These are phyloP conservation scores for Drosophila pullipes DNA, from an alignment of 2,888 invertebrate genomes.

Conservation along the genomic window DNA sequence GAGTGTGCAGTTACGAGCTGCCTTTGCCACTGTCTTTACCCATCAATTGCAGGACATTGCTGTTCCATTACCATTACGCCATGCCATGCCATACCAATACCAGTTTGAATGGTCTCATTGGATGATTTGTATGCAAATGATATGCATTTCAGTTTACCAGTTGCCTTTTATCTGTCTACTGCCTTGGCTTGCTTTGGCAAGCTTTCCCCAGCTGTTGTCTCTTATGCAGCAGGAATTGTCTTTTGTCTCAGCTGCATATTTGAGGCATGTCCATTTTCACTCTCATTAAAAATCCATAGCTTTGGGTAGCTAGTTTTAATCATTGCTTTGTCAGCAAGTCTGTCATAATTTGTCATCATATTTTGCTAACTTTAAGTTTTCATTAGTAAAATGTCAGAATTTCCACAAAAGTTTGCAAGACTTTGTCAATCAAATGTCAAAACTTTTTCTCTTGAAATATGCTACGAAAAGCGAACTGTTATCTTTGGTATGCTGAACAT, in stretches of 20 bases:
- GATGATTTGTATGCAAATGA: slow-evolving; percentile 63
- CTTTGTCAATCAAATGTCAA: slow-evolving; percentile 61
- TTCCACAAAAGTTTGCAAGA: slow-evolving; percentile 42
- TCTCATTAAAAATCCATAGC: slow-evolving; percentile 55
- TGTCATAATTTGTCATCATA: slow-evolving; percentile 50
- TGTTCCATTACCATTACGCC: slow-evolving; percentile 11
- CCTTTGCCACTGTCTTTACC: not conserved
- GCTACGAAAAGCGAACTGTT: not conserved
- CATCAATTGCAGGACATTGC: slow-evolving; percentile 35
- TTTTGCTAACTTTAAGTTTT: slow-evolving; percentile 41
- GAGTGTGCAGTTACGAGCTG: slow-evolving; percentile 11
- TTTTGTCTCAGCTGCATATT: slow-evolving; percentile 36
- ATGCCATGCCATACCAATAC: not conserved
- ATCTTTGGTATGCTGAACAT: not conserved
- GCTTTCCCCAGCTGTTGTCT: slow-evolving; percentile 23
- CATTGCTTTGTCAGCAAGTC: slow-evolving; percentile 39
- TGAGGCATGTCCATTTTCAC: slow-evolving; percentile 2
- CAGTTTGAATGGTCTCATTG: slow-evolving; percentile 35
- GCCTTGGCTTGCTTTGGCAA: not conserved
- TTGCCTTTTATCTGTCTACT: slow-evolving; percentile 18
- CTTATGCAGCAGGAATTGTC: slow-evolving; percentile 32
- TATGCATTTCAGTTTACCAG: slow-evolving; percentile 33
- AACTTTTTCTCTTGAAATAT: slow-evolving; percentile 31
- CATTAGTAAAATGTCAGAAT: slow-evolving; percentile 58
- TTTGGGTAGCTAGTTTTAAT: slow-evolving; percentile 18